Evolutionary conservation across 2,888 invertebrate species (phyloP), one percentile per base, ranked within the genome.

Genomic region (Synanthedon formicaeformis): DNA sequence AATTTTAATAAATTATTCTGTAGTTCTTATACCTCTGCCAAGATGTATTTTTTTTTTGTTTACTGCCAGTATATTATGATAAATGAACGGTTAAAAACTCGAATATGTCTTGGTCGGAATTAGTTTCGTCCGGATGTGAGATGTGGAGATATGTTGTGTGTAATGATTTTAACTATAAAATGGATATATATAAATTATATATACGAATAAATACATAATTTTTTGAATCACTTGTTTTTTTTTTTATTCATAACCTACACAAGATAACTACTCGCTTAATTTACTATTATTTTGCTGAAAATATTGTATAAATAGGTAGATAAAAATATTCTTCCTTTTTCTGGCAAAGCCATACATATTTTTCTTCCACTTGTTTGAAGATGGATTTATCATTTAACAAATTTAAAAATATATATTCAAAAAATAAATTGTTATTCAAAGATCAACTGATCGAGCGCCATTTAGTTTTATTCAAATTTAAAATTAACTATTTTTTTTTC

Each of bases 141-240:
- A 14, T 27, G 63, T 65, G 69, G 61, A 53, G 55, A 57, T 73
- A 75, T 75, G 78, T 81, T 82, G 83, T 85, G 84, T 84, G 86
- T 68, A 80, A 83, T 83, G 80, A 76, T 76, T 82, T 82, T 83
- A 83, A 83, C 72, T 77, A 74, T 84, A 81, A 81, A 83, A 80
- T 85, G 81, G 77, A 85, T 84, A 86, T 85, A 85, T 86, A 85
- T 86, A 85, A 85, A 84, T 83, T 85, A 86, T 86, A 85, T 82
- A 84, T 84, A 85, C 77, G 81, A 80, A 82, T 83, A 83, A 85
- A 85, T 84, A 83, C 85, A 81, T 83, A 85, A 85, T 85, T 86
- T 34, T 86, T 86, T 81, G 84, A 83, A 83, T 78, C 84, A 85
- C 80, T 81, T 71, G 64, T 64, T 60, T 64, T 56, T 71, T 65